Evolutionary conservation across 2,113 vertebrate genomes (phyloP), one percentile per base, ranked within the genome.

Genomic region (Terrapene triunguis): DNA sequence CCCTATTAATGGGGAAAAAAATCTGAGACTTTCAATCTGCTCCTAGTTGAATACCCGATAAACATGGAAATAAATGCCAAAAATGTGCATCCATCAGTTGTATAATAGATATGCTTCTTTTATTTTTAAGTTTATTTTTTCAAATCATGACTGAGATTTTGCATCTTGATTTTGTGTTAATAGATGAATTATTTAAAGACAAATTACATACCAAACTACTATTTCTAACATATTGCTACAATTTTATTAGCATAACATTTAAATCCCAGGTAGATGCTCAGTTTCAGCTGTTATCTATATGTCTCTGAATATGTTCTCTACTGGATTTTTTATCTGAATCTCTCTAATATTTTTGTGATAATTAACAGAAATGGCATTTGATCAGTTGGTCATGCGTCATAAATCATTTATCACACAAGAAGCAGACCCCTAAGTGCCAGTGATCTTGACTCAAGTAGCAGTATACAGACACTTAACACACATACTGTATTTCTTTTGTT

Each of bases 1-100:
- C 24, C 3, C 35, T 94, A 83, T 90, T 94, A 97, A 78, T 42
- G 94, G 53, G 76, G 82, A 8, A 87, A 93, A 96, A 97, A 96
- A 95, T 53, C n/a, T 80, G 79, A 93, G 62, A 72, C 48, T 85
- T 62, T 35, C 42, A 47, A 81, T 78, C 85, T 96, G 59, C 27
- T 96, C 57, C 89, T 62, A 92, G 55, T 50, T 50, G 29, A 97
- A 96, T 54, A 62, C 38, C 65, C 74, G 87, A 85, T 74, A 92
- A 95, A 82, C 5, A 82, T 3, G 22, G 5, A 89, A 92, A 97
- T 94, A 94, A 88, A 94, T 81, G 80, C 44, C 87, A 27, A 38
- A 88, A 96, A 94, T 90, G 21, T 57, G 81, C 8, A 84, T 93
- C 91, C 85, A 90, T 95, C 88, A 88, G 32, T 87, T 94, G 89